These are phyloP conservation scores for Onychostoma macrolepis DNA, from an alignment of 2,113 vertebrate species.

Conservation along the genomic window DNA sequence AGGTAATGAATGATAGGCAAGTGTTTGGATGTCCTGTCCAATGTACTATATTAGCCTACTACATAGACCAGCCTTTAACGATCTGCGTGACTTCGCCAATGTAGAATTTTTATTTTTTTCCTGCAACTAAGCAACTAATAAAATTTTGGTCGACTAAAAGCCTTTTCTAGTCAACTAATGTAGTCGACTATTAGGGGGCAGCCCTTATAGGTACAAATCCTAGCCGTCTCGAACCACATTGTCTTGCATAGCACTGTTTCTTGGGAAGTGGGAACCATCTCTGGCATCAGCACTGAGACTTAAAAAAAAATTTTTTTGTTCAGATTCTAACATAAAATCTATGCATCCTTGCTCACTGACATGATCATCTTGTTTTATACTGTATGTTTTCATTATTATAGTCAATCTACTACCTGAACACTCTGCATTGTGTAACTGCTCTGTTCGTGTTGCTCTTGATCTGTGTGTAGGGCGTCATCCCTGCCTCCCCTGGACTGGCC, in stretches of 20 bases:
- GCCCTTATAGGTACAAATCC: neutral
- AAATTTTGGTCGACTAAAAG: too few species aligned
- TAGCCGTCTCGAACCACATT: neutral
- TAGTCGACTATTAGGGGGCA: too few species aligned
- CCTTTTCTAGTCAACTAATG: too few species aligned
- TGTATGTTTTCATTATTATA: neutral
- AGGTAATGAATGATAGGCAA: too few species aligned
- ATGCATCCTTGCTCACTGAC: neutral
- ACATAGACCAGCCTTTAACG: too few species aligned
- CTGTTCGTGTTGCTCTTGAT: constrained; percentile 56
- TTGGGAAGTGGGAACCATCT: neutral
- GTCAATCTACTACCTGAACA: neutral
- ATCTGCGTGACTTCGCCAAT: too few species aligned
- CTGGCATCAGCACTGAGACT: neutral
- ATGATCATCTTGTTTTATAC: neutral
- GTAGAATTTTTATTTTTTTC: too few species aligned
- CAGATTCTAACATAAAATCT: neutral
- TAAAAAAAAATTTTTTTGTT: neutral
- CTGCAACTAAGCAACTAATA: too few species aligned
- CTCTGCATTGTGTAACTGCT: neutral
- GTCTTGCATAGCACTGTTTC: neutral
- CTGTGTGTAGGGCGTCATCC: constrained; percentile 88
- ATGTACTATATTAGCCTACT: too few species aligned
- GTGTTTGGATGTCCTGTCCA: too few species aligned
- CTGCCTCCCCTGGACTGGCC: constrained; percentile 97